Conservation (phyloP, 1,140 invertebrate genomes). For the Tribolium madens region DNA sequence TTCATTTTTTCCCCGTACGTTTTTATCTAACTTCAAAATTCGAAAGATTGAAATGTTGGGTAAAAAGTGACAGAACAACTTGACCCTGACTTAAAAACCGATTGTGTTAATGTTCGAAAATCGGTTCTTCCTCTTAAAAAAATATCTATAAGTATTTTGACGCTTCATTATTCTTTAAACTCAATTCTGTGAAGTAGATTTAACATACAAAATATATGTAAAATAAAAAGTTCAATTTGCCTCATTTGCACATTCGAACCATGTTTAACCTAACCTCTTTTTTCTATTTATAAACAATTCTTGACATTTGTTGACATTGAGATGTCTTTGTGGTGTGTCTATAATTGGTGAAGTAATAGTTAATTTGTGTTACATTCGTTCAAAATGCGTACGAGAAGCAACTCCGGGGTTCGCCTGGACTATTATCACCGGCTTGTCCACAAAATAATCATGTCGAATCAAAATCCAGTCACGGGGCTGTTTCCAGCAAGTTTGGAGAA, state of each 20-base stretch:
- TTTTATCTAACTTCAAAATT: neutral
- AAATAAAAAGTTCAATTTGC: too few relatives aligned
- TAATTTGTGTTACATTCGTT: neutral
- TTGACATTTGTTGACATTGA: slow-evolving; percentile 23
- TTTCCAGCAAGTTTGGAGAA: slow-evolving; percentile 88
- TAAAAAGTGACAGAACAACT: too few relatives aligned
- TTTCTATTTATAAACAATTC: slow-evolving; percentile 3
- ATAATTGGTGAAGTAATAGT: neutral
- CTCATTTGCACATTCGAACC: neutral
- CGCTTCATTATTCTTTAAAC: too few relatives aligned
- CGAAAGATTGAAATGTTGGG: too few relatives aligned
- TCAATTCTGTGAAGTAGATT: too few relatives aligned
- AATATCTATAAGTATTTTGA: too few relatives aligned
- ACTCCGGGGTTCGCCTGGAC: slow-evolving; percentile 94
- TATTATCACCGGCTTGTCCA: slow-evolving; percentile 94
- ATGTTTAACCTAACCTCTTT: slow-evolving; percentile 2
- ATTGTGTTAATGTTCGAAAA: too few relatives aligned
- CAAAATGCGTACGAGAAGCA: slow-evolving; percentile 89
- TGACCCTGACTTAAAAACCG: neutral
- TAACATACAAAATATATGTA: too few relatives aligned
- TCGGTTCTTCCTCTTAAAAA: too few relatives aligned
- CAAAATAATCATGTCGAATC: slow-evolving; percentile 91
- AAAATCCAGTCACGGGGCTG: slow-evolving; percentile 95
- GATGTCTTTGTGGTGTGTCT: slow-evolving; percentile 34
- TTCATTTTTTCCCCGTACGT: neutral